Evolutionary conservation across 2,888 invertebrate species (phyloP).

Genomic region (Heliconius ethilla): DNA sequence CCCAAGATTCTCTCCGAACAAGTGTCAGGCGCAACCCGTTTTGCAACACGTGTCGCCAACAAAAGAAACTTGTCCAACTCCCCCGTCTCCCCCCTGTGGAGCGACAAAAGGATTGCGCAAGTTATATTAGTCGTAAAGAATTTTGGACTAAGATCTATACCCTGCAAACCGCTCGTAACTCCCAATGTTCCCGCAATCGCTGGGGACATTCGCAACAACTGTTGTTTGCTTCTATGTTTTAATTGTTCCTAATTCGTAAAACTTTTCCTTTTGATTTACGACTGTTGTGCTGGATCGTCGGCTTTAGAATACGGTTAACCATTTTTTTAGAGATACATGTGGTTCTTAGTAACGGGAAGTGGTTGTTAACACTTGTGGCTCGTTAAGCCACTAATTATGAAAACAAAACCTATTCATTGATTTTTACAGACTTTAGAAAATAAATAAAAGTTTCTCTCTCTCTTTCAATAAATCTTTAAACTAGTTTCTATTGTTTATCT

Average conservation of each 20-base stretch:
- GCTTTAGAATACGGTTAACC: slow-evolving; percentile 53
- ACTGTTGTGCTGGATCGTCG: slow-evolving; percentile 67
- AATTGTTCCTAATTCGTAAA: slow-evolving; percentile 81
- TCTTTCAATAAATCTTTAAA: slow-evolving; percentile 10
- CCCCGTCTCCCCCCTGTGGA: slow-evolving; percentile 55
- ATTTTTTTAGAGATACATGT: slow-evolving; percentile 54
- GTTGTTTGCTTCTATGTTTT: slow-evolving; percentile 80
- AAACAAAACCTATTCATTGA: slow-evolving; percentile 36
- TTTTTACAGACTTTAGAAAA: slow-evolving; percentile 46
- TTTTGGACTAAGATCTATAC: slow-evolving; percentile 79
- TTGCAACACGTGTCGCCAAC: slow-evolving; percentile 79
- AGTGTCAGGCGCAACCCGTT: slow-evolving; percentile 79
- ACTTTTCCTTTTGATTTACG: slow-evolving; percentile 76
- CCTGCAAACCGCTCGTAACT: slow-evolving; percentile 77
- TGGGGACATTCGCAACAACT: slow-evolving; percentile 79
- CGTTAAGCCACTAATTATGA: slow-evolving; percentile 51
- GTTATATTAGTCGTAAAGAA: slow-evolving; percentile 81
- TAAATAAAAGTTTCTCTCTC: background rate
- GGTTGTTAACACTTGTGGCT: slow-evolving; percentile 64
- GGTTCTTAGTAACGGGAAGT: slow-evolving; percentile 51
- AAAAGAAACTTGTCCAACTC: slow-evolving; percentile 75
- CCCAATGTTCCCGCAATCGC: slow-evolving; percentile 78
- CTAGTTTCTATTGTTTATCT: slow-evolving; percentile 2
- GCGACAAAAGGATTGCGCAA: slow-evolving; percentile 80
- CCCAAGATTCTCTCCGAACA: slow-evolving; percentile 66